phyloP scores from a whole-genome alignment of 2,797 vertebrate genomes.

The Typhlichthys subterraneus region DNA sequence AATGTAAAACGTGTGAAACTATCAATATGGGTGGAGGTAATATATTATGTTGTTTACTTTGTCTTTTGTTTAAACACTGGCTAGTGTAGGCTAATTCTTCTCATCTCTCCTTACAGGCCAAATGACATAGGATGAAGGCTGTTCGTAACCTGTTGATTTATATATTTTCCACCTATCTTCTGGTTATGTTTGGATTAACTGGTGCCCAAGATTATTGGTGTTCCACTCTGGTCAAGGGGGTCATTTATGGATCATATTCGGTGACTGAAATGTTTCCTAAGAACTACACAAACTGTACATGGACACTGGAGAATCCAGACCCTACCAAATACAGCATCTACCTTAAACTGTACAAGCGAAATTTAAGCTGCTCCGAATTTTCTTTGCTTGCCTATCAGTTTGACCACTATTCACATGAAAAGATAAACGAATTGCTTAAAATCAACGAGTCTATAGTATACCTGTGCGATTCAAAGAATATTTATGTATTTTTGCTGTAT shows the following conservation, averaged over 20 bases:
- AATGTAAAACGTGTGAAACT: constrained; percentile 39
- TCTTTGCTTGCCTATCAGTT: constrained; percentile 98
- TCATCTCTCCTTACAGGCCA: constrained; percentile 91
- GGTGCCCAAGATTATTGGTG: constrained; percentile 99
- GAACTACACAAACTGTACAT: constrained; percentile 99
- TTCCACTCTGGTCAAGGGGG: constrained; percentile 99
- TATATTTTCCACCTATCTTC: constrained; percentile 99
- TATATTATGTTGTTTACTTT: constrained; percentile 13
- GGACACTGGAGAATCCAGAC: constrained; percentile 99
- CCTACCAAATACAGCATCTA: constrained; percentile 99
- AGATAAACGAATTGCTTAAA: constrained; percentile 97
- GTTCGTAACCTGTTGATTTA: constrained; percentile 99
- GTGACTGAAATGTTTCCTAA: constrained; percentile 99
- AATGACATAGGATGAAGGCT: constrained; percentile 99
- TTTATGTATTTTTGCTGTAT: constrained; percentile 97
- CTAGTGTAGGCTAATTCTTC: constrained; percentile 77
- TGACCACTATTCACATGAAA: constrained; percentile 98
- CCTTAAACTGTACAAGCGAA: constrained; percentile 99
- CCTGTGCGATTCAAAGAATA: constrained; percentile 94
- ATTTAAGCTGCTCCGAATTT: constrained; percentile 97
- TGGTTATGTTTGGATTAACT: constrained; percentile 99
- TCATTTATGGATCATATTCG: constrained; percentile 99
- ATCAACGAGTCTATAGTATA: constrained; percentile 98
- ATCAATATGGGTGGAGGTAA: constrained; percentile 28
- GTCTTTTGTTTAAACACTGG: constrained; percentile 26